Evolutionary conservation across 2,888 invertebrate genomes (phyloP).

Genomic region (Oligia fasciuncula): DNA sequence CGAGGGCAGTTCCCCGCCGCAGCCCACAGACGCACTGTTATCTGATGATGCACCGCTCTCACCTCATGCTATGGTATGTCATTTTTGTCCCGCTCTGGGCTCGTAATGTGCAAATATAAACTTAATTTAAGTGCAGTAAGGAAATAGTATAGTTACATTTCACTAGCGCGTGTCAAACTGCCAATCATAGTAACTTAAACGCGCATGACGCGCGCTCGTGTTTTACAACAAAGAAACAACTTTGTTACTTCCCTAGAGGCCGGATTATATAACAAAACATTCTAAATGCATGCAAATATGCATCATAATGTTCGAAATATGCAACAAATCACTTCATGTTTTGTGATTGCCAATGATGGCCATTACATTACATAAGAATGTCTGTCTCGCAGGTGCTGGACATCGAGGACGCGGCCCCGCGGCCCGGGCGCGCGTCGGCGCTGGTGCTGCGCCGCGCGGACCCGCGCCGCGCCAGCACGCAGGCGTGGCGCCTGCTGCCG

Average conservation of each 20-base stretch:
- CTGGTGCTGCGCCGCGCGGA: slow-evolving; percentile 96
- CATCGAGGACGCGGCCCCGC: slow-evolving; percentile 96
- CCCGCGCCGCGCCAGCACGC: slow-evolving; percentile 95
- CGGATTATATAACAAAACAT: background rate
- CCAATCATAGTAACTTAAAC: too few relatives aligned
- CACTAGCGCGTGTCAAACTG: background rate
- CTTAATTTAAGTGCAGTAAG: background rate
- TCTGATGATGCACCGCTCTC: slow-evolving; percentile 80
- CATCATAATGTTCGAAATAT: background rate
- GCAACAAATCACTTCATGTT: background rate
- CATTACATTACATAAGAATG: background rate
- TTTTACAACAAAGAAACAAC: too few relatives aligned
- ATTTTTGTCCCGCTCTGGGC: background rate
- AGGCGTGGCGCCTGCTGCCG: slow-evolving; percentile 94
- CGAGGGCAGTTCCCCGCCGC: slow-evolving; percentile 95
- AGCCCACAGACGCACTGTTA: slow-evolving; percentile 81
- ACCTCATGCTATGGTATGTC: slow-evolving; percentile 84
- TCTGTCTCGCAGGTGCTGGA: slow-evolving; percentile 92
- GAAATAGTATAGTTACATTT: background rate
- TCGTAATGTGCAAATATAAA: background rate
- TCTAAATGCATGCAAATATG: background rate
- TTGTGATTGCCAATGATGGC: background rate
- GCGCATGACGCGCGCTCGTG: background rate
- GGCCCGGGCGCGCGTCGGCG: slow-evolving; percentile 92
- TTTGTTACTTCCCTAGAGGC: background rate